Conservation (phyloP, 2,113 vertebrate species). For the Pristiophorus japonicus region DNA sequence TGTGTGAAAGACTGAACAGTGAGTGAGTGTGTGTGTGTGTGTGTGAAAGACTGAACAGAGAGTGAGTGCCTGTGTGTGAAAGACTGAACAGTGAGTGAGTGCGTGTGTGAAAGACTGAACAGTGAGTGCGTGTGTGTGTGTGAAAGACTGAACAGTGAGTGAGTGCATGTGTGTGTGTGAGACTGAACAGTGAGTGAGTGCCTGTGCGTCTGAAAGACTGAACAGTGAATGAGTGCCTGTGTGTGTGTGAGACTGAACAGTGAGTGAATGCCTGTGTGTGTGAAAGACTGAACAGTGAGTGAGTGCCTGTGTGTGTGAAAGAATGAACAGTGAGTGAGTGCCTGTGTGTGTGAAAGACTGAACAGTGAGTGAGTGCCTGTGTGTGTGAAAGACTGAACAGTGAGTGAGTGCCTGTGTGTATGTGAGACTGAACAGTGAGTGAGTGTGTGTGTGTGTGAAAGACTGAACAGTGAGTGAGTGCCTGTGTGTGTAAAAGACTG, state of each 20-base stretch:
- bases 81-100: neutral
- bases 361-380: too few relatives aligned
- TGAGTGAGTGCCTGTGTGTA: neutral
- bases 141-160: too few relatives aligned
- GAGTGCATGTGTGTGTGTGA: neutral
- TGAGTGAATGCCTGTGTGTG: too few relatives aligned
- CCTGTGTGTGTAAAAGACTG: too few relatives aligned
- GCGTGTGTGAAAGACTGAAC: neutral
- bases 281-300: too few relatives aligned
- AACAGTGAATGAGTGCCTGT: too few relatives aligned
- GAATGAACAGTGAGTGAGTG: neutral
- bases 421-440: too few relatives aligned
- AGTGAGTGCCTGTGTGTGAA: neutral
- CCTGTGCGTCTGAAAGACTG: neutral
- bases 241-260: neutral
- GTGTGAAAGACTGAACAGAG: too few relatives aligned
- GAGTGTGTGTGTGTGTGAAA: neutral
- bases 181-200: neutral
- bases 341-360: too few relatives aligned
- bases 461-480: neutral
- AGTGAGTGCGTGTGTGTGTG: too few relatives aligned
- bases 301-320: neutral
- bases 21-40: neutral
- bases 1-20: neutral
- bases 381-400: neutral